Evolutionary conservation across 2,113 vertebrate genomes (phyloP), one percentile per base, ranked within the genome.

Genomic region (Alethe castanea): DNA sequence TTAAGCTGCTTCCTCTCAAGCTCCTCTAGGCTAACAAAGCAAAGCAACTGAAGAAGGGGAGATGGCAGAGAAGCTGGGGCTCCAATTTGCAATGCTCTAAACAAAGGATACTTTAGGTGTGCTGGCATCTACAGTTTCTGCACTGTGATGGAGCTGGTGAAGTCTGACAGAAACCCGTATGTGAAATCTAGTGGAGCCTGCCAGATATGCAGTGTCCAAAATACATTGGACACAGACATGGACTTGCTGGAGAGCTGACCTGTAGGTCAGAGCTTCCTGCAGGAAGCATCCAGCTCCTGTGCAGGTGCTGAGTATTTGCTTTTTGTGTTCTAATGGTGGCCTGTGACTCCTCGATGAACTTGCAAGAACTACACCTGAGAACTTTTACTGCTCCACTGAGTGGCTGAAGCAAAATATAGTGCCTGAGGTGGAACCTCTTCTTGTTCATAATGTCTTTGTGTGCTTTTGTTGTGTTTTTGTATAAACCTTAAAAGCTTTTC

Each of bases 401-500:
- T 22, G 64, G 31, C 33, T 90, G 71, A 80, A 86, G 60, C 42
- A 88, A 77, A 88, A 56, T 31, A 9, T 3, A 66, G 14, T 40
- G 60, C 54, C 38, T 12, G 38, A 86, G 67, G 42, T 31, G 11
- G 28, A 82, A 62, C 12, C 16, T 57, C 57, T 65, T 81, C 33
- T 74, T 86, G 52, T 66, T 73, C 26, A 3, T 35, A 22, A 62
- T 67, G 33, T 52, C 40, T 85, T 45, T 77, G 12, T 81, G 52
- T 88, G 31, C 9, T 92, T 95, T 90, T 71, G 35, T 59, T 92
- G 56, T 5, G 0, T 71, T 96, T 84, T 74, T 4, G 2, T 90
- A 36, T 35, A 59, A 83, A 67, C 19, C 25, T 69, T 74, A 94
- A 92, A 82, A 92, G 13, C 80, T 93, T 7, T 48, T 94, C 81